phyloP scores from a whole-genome alignment of 2,797 vertebrate genomes.

The Falco cherrug region DNA sequence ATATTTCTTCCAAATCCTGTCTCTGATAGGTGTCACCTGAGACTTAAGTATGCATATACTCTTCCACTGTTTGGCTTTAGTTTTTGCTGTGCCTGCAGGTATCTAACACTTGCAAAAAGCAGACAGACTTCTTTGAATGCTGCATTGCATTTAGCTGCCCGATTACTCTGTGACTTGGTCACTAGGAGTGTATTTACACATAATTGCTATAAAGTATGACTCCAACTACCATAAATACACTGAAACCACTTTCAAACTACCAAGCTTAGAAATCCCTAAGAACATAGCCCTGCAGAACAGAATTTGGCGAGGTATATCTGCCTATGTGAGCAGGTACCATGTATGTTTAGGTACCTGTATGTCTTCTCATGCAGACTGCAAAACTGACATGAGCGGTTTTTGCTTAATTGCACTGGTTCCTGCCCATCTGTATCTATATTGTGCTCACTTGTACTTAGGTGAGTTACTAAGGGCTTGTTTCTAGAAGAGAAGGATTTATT shows the following conservation, averaged over 20 bases:
- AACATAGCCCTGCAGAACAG: neutral
- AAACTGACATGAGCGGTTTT: neutral
- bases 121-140: neutral
- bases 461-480: neutral
- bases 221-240: neutral
- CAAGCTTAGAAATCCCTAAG: neutral
- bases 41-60: neutral
- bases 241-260: neutral
- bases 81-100: neutral
- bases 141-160: neutral
- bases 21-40: neutral
- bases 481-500: neutral
- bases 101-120: neutral
- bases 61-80: neutral
- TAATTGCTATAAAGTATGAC: rapidly evolving
- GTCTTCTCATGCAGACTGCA: neutral
- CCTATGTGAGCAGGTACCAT: neutral
- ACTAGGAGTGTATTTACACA: neutral
- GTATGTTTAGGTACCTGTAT: neutral
- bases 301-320: neutral
- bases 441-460: neutral
- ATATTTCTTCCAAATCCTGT: neutral
- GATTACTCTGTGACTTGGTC: neutral
- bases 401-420: neutral
- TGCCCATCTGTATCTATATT: neutral